A percentile compares a stretch with the other conserved stretches of the same genome.
Evolutionary conservation across 2,113 vertebrate genomes (phyloP).

Genomic region (Paratilapia polleni): DNA sequence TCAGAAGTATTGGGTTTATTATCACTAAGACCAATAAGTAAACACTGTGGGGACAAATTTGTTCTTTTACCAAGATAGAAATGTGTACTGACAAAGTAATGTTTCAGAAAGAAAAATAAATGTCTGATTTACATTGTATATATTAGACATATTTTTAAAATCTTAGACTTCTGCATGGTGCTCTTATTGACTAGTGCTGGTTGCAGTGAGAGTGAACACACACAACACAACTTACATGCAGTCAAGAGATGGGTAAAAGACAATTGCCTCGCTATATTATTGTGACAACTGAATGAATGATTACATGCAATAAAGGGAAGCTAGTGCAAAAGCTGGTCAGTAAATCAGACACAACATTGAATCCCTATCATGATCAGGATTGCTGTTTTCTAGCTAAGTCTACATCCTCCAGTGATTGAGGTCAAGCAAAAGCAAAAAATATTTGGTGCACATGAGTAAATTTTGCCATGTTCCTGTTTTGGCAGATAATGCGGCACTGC

Average conservation of each 20-base stretch:
- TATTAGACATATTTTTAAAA: neutral
- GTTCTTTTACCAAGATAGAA: neutral
- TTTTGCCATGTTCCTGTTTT: neutral
- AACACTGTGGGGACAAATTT: accelerated
- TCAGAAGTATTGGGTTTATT: neutral
- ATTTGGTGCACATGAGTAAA: neutral
- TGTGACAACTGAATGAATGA: neutral
- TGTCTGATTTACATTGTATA: neutral
- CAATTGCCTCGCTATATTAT: neutral
- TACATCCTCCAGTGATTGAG: neutral
- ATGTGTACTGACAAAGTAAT: too few species aligned
- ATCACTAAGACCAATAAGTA: neutral
- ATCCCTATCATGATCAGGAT: neutral
- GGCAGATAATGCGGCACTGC: neutral
- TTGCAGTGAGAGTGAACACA: neutral
- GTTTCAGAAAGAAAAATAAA: neutral
- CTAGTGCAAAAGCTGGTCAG: neutral
- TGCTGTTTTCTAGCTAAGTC: neutral
- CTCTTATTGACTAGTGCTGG: neutral
- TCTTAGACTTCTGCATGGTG: too few species aligned
- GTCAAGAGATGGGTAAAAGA: neutral
- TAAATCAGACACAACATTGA: neutral
- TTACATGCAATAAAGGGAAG: neutral
- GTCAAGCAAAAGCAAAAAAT: conserved; percentile 5
- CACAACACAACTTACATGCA: neutral